Evolutionary conservation across 2,113 vertebrate species (phyloP), one percentile per base, ranked within the genome.

Genomic region (Antennarius striatus): DNA sequence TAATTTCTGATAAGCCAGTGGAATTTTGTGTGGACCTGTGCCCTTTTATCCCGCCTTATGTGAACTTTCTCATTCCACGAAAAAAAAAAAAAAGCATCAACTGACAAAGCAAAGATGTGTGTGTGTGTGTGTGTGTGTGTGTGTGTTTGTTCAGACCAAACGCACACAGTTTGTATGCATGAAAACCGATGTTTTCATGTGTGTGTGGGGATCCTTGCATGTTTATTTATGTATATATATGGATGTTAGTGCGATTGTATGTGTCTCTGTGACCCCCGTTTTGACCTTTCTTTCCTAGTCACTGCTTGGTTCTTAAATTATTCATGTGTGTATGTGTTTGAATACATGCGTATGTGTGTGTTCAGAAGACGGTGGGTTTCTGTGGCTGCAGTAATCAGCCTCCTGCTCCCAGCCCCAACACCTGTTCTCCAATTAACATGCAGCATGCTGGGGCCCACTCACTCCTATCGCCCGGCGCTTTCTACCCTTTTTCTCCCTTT

Each of bases 391-490:
- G 77, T 90, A 91, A 90, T 91, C 90, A 90, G 81, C 87, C 87
- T 88, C 88, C 89, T 87, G 87, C 87, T 88, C 85, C 82, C 86
- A 88, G 84, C 90, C 86, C 81, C 87, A 90, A 91, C 91, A 91
- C 90, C 90, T 92, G 90, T 91, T 91, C 90, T 90, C 89, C 90
- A 90, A 91, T 92, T 91, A 90, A 88, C 91, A 91, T 90, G 80
- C 86, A 84, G 83, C 42, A 58, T 75, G 73, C 83, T 78, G 89
- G 81, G 89, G 80, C 84, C 83, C 74, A 77, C 74, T 85, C 49
- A 40, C 75, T 84, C 78, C 80, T 54, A 68, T 80, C 54, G 52
- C 80, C 76, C 80, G 61, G 73, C 73, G 81, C 75, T 75, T 80
- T 83, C 76, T 63, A 42, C 63, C 55, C 70, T 36, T 36, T 36